Base-by-base conservation (phyloP, 2,888 invertebrate genomes). In the Nasonovia ribisnigri region DNA sequence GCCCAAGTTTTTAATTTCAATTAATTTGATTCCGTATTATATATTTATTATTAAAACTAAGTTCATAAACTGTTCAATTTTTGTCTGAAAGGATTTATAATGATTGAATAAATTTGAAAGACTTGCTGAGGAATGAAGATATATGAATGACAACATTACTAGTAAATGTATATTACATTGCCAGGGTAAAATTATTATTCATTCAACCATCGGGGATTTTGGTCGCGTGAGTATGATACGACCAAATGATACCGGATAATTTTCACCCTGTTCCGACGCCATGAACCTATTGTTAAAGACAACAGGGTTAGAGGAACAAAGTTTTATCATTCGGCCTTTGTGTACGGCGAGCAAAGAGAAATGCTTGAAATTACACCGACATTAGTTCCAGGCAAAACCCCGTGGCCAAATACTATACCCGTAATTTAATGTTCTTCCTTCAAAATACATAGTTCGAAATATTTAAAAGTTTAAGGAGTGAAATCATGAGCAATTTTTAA, bases 261-360 rank as follows among this genome's bases (percentile, higher is more conserved):
- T 57, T 92, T 26, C 91, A 60, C 86, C 57, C 43, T 24, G 51
- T 88, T 92, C 77, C 43, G 36, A 88, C 20, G 42, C 51, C 42
- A n/a, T 54, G 42, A 26, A 42, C 88, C 67, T 20, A 88, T 88
- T 92, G 88, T 88, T 42, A 77, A 48, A 77, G 67, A 92, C 86
- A 46, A 67, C 88, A 29, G 42, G 48, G 87, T 48, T 46, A 86
- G 46, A 51, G 24, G 42, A 46, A 92, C 67, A 42, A 88, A 92
- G 67, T 88, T 92, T 92, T 92, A 92, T 92, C 88, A 51, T 92
- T 92, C 77, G 42, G 48, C 46, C 51, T 88, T 92, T 92, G 77
- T 92, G n/a, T 67, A 42, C n/a, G 10, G 84, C 8, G 10, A 67
- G 88, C 43, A 67, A 51, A n/a, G 88, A 67, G 67, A 92, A 92